Conservation (phyloP, 1,140 invertebrate species). For the Acromyrmex echinatior region DNA sequence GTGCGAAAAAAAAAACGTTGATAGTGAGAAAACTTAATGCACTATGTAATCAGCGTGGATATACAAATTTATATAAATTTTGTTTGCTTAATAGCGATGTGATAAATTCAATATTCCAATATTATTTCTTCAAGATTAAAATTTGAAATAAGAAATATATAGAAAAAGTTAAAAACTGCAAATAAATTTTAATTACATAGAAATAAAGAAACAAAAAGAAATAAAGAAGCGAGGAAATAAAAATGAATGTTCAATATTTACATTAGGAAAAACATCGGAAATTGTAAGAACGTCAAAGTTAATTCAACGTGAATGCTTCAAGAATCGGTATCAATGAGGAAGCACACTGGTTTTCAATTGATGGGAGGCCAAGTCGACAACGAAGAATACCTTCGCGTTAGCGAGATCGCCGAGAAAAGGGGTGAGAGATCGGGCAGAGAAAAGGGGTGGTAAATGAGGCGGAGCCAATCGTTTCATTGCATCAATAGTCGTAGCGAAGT, state of each 20-base stretch:
- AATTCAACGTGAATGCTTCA: conserved; percentile 25
- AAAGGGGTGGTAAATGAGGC: conserved; percentile 82
- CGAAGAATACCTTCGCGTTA: conserved; percentile 70
- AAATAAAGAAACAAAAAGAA: not conserved
- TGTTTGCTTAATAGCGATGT: not conserved
- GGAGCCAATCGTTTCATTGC: conserved; percentile 87
- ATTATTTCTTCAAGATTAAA: not conserved
- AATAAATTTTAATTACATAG: not conserved
- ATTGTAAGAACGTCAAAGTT: not conserved
- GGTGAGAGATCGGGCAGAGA: conserved; percentile 46
- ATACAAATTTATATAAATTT: not conserved
- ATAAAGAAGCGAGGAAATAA: not conserved
- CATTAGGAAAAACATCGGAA: not conserved
- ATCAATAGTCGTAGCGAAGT: conserved; percentile 86
- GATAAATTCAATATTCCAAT: not conserved
- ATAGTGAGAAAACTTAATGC: not conserved
- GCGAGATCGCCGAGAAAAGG: conserved; percentile 58
- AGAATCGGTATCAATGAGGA: conserved; percentile 33
- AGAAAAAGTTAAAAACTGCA: not conserved
- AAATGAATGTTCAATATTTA: not conserved
- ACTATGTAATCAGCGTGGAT: not conserved
- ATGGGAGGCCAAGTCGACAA: conserved; percentile 67
- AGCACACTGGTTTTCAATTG: conserved; percentile 56
- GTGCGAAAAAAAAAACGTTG: not conserved
- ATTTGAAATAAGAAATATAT: not conserved